Conservation (phyloP, 2,113 vertebrate genomes). For the Butastur rufipennis region DNA sequence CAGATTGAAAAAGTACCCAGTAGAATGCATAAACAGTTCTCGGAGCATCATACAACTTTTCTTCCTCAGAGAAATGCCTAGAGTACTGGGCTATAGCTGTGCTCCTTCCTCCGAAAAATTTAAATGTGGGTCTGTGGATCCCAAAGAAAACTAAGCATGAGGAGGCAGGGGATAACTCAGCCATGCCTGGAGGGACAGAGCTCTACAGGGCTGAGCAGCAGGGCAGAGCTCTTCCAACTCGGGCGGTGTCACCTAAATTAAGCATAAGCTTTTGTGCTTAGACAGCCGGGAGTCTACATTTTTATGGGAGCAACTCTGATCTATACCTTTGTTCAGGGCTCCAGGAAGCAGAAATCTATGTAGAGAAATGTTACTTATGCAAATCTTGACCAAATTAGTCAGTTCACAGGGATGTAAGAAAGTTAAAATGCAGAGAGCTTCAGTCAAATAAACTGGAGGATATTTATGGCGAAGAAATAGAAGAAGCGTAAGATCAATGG, state of each 20-base stretch:
- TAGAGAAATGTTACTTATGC: neutral
- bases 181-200: neutral
- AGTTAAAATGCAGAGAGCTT: neutral
- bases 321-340: neutral
- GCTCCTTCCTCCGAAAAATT: neutral
- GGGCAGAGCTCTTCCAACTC: neutral
- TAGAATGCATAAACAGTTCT: neutral
- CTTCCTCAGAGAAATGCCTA: neutral
- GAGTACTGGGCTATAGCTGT: neutral
- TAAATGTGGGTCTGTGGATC: neutral
- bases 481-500: neutral
- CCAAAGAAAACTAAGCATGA: neutral
- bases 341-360: neutral
- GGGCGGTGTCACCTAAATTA: neutral
- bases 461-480: neutral
- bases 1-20: neutral
- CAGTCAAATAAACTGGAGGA: neutral
- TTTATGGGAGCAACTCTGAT: neutral
- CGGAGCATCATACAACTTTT: neutral
- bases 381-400: neutral
- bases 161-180: neutral
- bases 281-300: neutral
- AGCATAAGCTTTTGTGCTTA: neutral
- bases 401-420: neutral
- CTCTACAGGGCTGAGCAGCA: neutral